Percentiles rank a stretch among this genome's conserved stretches.
Evolutionary conservation across 2,797 vertebrate species (phyloP).

Genomic region (Limnodromus scolopaceus): DNA sequence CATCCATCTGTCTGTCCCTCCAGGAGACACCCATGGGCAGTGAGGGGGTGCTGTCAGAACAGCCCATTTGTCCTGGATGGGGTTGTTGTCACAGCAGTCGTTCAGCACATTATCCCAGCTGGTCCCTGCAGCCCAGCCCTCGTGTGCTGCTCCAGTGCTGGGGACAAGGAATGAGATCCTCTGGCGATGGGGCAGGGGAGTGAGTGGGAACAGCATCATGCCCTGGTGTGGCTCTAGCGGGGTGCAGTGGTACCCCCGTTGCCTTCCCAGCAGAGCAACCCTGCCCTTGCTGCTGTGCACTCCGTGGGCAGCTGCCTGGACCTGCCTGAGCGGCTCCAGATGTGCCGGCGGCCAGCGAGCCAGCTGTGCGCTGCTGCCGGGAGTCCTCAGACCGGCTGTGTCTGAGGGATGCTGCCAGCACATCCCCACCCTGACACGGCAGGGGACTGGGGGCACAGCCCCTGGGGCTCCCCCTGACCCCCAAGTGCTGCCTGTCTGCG

Average conservation of each 20-base stretch:
- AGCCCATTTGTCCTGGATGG: not conserved
- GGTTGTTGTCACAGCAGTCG: not conserved
- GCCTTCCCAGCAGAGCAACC: not conserved
- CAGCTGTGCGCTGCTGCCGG: not conserved
- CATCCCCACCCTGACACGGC: fast-evolving
- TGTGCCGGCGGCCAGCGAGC: not conserved
- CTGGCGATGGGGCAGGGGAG: not conserved
- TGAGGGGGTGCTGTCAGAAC: not conserved
- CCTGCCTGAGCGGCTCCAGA: not conserved
- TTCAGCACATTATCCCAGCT: not conserved
- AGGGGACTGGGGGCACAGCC: not conserved
- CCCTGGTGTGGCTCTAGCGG: not conserved
- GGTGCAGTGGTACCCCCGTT: fast-evolving
- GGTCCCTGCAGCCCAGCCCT: not conserved
- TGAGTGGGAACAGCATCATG: not conserved
- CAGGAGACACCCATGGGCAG: not conserved
- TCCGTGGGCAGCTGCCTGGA: not conserved
- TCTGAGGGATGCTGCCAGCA: not conserved
- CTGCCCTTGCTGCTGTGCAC: not conserved
- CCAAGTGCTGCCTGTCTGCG: not conserved
- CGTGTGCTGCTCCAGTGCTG: fast-evolving
- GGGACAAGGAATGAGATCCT: not conserved
- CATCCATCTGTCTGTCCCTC: not conserved
- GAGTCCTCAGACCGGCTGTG: not conserved
- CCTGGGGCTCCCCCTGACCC: not conserved